Evolutionary conservation across 2,888 invertebrate species (phyloP).

Genomic region (Doris montereyensis): DNA sequence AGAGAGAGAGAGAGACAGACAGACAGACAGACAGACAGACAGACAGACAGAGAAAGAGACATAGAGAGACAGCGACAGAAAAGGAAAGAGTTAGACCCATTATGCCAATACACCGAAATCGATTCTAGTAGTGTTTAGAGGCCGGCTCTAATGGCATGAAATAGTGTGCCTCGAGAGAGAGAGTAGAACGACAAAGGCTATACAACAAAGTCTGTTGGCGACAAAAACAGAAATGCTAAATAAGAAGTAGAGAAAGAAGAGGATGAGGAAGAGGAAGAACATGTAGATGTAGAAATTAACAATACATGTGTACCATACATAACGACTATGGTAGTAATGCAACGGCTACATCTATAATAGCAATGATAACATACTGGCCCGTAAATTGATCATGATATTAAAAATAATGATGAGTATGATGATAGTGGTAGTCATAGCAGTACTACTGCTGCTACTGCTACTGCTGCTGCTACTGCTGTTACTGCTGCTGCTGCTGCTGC

Average conservation of each 20-base stretch:
- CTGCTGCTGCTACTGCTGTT: not conserved
- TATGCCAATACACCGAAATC: too few species aligned
- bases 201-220: not conserved
- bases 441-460: not conserved
- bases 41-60: conserved; percentile 30
- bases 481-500: not conserved
- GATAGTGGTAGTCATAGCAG: not conserved
- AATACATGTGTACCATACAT: too few species aligned
- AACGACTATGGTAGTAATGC: too few species aligned
- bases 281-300: too few species aligned
- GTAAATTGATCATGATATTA: not conserved
- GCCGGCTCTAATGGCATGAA: too few species aligned
- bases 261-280: too few species aligned
- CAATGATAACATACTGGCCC: not conserved
- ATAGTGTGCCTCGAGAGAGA: too few species aligned
- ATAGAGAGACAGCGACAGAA: not conserved
- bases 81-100: not conserved
- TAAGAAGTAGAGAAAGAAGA: not conserved
- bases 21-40: conserved; percentile 2
- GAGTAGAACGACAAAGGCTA: not conserved
- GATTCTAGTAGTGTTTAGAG: too few species aligned
- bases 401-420: not conserved
- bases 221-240: not conserved
- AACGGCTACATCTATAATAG: not conserved
- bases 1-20: not conserved